Evolutionary conservation across 2,113 vertebrate genomes (phyloP).

Genomic region (Callithrix jacchus): DNA sequence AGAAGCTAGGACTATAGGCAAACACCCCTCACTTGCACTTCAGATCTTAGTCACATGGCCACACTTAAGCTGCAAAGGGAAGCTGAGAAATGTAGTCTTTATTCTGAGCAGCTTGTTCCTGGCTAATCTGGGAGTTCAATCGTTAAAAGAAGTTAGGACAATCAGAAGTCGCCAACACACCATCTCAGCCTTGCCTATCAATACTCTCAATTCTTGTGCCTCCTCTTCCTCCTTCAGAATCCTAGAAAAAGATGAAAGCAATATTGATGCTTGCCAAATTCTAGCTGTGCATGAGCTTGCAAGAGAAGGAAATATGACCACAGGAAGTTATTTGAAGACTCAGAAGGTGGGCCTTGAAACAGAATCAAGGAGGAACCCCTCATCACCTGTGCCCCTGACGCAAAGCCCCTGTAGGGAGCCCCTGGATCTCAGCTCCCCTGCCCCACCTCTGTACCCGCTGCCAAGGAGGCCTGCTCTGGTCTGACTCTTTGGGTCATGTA

Average conservation of each 20-base stretch:
- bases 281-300: constrained; percentile 79
- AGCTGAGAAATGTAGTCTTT: neutral
- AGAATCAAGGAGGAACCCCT: neutral
- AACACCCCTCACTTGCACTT: neutral
- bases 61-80: neutral
- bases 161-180: neutral
- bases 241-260: constrained; percentile 80
- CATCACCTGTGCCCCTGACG: neutral
- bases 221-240: constrained; percentile 79
- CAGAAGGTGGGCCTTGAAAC: neutral
- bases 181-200: neutral
- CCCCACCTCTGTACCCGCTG: neutral
- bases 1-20: too few species aligned
- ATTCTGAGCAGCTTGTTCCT: neutral
- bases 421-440: neutral
- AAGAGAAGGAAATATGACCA: constrained; percentile 78
- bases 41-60: neutral
- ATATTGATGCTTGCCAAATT: constrained; percentile 84
- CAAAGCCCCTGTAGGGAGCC: neutral
- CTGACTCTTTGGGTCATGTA: neutral
- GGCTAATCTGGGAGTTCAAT: neutral
- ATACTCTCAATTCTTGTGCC: neutral
- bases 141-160: neutral
- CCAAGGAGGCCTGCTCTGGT: neutral
- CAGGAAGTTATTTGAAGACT: constrained; percentile 73